Evolutionary conservation across 2,797 vertebrate genomes (phyloP), one percentile per base, ranked within the genome.

Genomic region (Spinibarbus caldwelli): DNA sequence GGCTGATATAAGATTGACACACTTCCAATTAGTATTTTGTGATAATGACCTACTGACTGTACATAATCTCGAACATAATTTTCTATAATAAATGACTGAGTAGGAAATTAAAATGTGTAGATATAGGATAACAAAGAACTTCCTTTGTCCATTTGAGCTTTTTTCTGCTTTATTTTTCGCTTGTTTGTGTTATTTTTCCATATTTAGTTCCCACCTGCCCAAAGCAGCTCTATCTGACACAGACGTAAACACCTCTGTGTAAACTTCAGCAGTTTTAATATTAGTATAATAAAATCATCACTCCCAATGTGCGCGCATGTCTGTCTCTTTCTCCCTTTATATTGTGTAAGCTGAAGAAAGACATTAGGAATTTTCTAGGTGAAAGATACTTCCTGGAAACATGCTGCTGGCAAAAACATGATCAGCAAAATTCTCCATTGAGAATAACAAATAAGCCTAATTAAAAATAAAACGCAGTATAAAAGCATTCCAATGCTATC

Each of bases 141-240:
- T 43, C 45, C n/a, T 84, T 80, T 57, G 77, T 62, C 31, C 67
- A 66, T 43, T 41, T 57, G 57, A 73, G 54, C 36, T 19, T 76
- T 57, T 66, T 45, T 36, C 14, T 45, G 31, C 31, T 84, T 54
- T 59, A 41, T 87, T 7, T 66, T 59, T 64, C 31, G 3, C 34
- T 71, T 77, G 64, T 67, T 80, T 34, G n/a, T 72, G 38, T 66
- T 73, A 10, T n/a, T 67, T 81, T 80, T 84, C 68, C n/a, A 47
- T 52, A 64, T 82, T 87, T 87, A 85, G 64, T 75, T 76, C 62
- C 59, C 72, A 78, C 78, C 82, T 64, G 71, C 82, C 52, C 70
- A 70, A 15, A 76, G 78, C 86, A 49, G 43, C 82, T 75, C 77
- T 19, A 31, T 47, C 64, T 77, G 52, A 82, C 72, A 77, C 71